Evolutionary conservation across 1,140 invertebrate species (phyloP).

Genomic region (Propsilocerus akamusi): DNA sequence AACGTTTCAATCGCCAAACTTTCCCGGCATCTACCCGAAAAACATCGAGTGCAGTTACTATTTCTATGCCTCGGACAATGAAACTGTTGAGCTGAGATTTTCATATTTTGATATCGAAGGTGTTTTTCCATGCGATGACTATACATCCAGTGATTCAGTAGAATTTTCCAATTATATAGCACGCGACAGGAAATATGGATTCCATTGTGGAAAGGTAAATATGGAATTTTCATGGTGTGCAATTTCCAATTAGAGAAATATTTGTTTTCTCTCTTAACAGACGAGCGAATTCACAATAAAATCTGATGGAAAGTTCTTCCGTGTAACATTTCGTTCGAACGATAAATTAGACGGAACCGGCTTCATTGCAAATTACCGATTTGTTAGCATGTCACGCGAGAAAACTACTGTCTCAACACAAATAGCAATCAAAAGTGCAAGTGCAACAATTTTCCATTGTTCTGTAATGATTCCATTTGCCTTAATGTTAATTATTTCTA

Average conservation of each 20-base stretch:
- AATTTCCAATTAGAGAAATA: background rate
- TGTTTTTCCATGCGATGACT: conserved; percentile 65
- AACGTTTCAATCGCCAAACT: conserved; percentile 80
- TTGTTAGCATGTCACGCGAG: no score
- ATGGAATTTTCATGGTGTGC: conserved; percentile 19
- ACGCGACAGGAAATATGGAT: conserved; percentile 62
- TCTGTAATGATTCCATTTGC: no score
- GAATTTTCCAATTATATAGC: conserved; percentile 88
- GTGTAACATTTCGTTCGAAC: conserved; percentile 86
- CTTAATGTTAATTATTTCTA: no score
- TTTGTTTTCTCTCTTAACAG: background rate
- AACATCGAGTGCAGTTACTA: conserved; percentile 90
- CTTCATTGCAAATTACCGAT: conserved; percentile 81
- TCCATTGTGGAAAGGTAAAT: conserved; percentile 62
- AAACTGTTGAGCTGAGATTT: conserved; percentile 73
- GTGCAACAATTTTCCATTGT: no score
- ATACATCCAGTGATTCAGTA: conserved; percentile 79
- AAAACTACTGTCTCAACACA: no score
- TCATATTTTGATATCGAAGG: conserved; percentile 84
- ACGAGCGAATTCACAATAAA: conserved; percentile 53
- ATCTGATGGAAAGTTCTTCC: conserved; percentile 83
- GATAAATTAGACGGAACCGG: conserved; percentile 82
- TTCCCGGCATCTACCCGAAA: conserved; percentile 77
- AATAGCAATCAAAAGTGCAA: no score
- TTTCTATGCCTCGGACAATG: conserved; percentile 64